These are phyloP conservation scores for Apteryx mantelli DNA, from an alignment of 2,113 vertebrate species.

Conservation along the genomic window DNA sequence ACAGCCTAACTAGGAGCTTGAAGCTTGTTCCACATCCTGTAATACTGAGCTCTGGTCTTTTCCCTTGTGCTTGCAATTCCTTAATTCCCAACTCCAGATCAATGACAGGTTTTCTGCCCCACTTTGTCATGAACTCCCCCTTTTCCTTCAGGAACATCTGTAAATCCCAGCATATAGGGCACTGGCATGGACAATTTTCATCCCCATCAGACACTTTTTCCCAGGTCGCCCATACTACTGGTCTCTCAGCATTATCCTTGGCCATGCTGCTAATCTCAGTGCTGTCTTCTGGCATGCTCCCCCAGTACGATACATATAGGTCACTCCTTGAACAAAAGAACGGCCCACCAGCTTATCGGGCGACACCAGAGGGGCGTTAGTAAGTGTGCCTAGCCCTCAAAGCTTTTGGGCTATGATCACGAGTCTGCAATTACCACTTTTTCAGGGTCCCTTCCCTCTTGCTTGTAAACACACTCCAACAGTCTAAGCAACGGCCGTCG, in stretches of 20 bases:
- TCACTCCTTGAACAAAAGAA: not conserved
- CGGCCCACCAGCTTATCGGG: not conserved
- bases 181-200: not conserved
- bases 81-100: not conserved
- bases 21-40: not conserved
- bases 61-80: not conserved
- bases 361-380: not conserved
- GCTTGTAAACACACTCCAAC: not conserved
- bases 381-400: not conserved
- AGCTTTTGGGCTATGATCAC: not conserved
- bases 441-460: not conserved
- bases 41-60: not conserved
- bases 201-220: not conserved
- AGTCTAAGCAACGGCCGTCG: not conserved
- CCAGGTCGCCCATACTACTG: not conserved
- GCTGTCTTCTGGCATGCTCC: not conserved
- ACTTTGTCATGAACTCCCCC: not conserved
- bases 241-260: not conserved
- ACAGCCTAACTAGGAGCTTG: not conserved
- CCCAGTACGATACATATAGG: not conserved
- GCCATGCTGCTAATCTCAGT: not conserved
- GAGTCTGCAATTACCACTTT: not conserved
- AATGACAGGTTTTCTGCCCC: not conserved
- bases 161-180: not conserved
- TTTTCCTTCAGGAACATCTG: not conserved